phyloP scores from a whole-genome alignment of 2,797 vertebrate genomes.

The Callimico goeldii region DNA sequence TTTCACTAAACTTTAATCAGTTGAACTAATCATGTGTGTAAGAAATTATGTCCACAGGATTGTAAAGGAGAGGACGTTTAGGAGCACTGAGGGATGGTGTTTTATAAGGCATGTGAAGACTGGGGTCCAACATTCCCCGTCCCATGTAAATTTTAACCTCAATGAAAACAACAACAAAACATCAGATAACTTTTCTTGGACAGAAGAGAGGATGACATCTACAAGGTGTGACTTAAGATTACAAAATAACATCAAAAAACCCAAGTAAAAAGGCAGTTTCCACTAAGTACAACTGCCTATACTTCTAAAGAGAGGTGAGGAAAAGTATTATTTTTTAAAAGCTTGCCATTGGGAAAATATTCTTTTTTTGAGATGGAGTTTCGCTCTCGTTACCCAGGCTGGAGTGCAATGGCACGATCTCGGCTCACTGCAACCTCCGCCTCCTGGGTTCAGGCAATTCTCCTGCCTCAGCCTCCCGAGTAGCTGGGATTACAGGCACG shows the following conservation, averaged over 20 bases:
- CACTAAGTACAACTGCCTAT: neutral
- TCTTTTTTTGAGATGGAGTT: no score
- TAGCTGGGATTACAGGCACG: no score
- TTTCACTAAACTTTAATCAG: slow-evolving; percentile 21
- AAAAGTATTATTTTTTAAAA: slow-evolving; percentile 34
- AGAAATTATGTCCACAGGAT: neutral
- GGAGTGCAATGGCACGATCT: no score
- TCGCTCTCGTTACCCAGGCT: no score
- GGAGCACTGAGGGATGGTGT: neutral
- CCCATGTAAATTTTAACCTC: neutral
- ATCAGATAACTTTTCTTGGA: neutral
- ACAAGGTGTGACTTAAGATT: neutral
- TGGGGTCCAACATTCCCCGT: neutral
- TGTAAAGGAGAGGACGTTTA: neutral
- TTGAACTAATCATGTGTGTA: neutral
- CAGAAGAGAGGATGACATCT: neutral
- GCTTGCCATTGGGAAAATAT: neutral
- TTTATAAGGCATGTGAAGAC: neutral
- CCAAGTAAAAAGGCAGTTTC: neutral
- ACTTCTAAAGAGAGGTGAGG: neutral
- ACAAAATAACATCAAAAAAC: neutral
- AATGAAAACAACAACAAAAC: slow-evolving; percentile 8
- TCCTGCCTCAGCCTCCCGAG: no score
- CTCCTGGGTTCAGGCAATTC: no score
- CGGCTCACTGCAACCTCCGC: no score